phyloP scores from a whole-genome alignment of 2,113 vertebrate genomes.

The Myrmophylax atrothorax region DNA sequence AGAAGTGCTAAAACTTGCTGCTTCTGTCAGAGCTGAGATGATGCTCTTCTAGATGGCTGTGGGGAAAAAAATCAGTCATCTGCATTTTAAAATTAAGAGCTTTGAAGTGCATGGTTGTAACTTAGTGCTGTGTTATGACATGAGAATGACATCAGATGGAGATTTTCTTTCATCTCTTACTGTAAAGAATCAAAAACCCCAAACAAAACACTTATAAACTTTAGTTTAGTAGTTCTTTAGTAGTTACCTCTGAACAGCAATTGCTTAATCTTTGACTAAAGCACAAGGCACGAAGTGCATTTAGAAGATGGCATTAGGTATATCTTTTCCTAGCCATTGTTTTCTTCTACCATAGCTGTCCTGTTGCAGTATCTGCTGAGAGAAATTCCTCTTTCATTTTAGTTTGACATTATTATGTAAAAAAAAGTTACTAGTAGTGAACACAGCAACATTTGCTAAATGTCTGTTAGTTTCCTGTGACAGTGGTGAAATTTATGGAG shows the following conservation, averaged over 20 bases:
- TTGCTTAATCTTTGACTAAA: neutral
- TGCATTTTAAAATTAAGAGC: neutral
- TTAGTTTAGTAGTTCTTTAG: neutral
- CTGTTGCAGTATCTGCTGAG: neutral
- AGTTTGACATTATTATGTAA: neutral
- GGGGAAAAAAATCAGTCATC: conserved; percentile 9
- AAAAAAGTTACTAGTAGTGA: neutral
- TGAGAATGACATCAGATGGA: neutral
- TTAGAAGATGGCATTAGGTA: neutral
- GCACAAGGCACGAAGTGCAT: neutral
- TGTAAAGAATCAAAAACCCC: neutral
- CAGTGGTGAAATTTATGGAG: neutral
- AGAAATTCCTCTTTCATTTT: neutral
- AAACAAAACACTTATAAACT: neutral
- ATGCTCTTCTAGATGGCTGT: neutral
- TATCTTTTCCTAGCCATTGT: neutral
- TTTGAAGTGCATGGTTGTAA: neutral
- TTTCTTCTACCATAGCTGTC: neutral
- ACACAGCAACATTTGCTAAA: neutral
- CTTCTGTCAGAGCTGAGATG: neutral
- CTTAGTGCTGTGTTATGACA: neutral
- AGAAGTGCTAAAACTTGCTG: neutral
- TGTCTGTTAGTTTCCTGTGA: accelerated
- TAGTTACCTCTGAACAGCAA: neutral
- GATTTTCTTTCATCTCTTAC: neutral